A percentile compares a stretch with the other conserved stretches of the same genome.
Conservation (phyloP, 2,888 invertebrate genomes). For the Melipona beecheii region DNA sequence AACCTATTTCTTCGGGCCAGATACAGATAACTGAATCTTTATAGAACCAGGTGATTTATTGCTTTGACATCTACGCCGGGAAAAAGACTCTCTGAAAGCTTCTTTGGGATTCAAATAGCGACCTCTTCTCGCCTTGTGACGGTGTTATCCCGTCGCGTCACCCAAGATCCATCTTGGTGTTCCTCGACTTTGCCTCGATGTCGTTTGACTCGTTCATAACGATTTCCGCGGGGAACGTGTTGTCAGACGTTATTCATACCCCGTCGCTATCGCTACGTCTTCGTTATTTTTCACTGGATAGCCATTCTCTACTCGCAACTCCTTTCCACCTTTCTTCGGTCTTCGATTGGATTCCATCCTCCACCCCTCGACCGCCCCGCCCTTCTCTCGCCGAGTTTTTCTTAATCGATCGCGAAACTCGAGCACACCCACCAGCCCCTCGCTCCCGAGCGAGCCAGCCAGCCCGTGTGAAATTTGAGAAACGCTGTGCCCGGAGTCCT, state of each 20-base stretch:
- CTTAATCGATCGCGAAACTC: constrained; percentile 3
- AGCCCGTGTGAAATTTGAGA: constrained; percentile 5
- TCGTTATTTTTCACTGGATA: neutral
- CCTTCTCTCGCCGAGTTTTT: neutral
- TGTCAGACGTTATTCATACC: neutral
- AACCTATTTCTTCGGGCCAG: neutral
- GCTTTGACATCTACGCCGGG: constrained; percentile 29
- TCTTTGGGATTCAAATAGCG: constrained; percentile 54
- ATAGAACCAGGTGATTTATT: constrained; percentile 45
- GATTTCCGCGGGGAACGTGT: neutral
- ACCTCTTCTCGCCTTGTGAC: constrained; percentile 16
- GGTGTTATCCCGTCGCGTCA: constrained; percentile 35
- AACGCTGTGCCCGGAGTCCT: neutral
- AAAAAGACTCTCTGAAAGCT: constrained; percentile 30
- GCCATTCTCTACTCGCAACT: neutral
- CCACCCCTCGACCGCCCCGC: neutral
- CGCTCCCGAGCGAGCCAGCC: neutral
- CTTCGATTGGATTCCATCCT: neutral
- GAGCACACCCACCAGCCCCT: neutral
- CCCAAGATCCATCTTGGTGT: constrained; percentile 12
- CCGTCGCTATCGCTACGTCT: neutral
- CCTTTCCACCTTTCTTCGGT: neutral
- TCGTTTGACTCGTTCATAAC: constrained; percentile 21
- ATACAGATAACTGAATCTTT: constrained; percentile 34
- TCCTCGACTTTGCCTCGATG: constrained; percentile 1